Percentiles rank a stretch among this genome's conserved stretches.
Conservation (phyloP, 2,797 vertebrate genomes). For the Lacerta viridis region DNA sequence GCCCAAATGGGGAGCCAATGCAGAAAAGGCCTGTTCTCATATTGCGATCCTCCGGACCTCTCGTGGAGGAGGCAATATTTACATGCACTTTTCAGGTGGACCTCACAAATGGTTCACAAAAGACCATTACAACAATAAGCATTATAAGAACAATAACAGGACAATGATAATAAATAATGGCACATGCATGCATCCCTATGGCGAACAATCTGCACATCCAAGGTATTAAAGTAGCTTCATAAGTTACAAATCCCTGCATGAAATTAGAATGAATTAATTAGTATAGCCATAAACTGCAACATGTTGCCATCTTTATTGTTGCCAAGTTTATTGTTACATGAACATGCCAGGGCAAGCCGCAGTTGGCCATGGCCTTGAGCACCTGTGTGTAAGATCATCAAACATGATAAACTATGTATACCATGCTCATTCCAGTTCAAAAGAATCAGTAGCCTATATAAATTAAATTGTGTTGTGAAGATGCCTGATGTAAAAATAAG, state of each 20-base stretch:
- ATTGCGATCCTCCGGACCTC: too few relatives aligned
- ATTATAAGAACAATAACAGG: too few relatives aligned
- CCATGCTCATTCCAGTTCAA: neutral
- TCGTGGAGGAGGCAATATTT: too few relatives aligned
- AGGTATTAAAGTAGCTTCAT: conserved; percentile 28
- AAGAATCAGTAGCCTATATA: conserved; percentile 2
- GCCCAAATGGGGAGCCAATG: too few relatives aligned
- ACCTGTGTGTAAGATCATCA: neutral
- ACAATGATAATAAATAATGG: neutral
- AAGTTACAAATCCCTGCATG: neutral
- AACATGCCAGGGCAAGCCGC: neutral
- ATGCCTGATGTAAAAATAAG: conserved; percentile 26
- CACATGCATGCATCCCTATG: neutral
- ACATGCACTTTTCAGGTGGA: too few relatives aligned
- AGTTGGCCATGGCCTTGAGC: neutral
- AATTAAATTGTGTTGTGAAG: conserved; percentile 59
- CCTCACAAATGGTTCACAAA: too few relatives aligned
- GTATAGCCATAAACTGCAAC: neutral
- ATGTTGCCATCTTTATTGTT: neutral
- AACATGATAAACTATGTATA: neutral
- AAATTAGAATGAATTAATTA: conserved; percentile 26
- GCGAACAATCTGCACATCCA: neutral
- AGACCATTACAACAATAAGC: too few relatives aligned
- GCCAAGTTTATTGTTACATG: neutral
- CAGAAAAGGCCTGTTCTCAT: too few relatives aligned